Evolutionary conservation across 2,888 invertebrate genomes (phyloP).

Genomic region (Idaea biselata): DNA sequence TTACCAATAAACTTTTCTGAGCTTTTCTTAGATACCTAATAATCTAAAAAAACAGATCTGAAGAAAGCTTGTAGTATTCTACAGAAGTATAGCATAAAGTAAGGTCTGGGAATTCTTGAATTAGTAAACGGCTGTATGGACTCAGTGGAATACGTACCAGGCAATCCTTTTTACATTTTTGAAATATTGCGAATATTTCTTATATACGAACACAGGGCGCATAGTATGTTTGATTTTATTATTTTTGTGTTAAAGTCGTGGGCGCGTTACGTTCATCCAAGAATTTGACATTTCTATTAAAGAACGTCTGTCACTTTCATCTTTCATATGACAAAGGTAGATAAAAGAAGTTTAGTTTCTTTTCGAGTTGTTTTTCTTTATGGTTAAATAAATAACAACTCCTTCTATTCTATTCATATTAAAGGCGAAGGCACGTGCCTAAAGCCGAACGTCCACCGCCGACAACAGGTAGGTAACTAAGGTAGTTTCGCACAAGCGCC

Average conservation of each 20-base stretch:
- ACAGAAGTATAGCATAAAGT: background rate
- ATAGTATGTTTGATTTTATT: slow-evolving; percentile 56
- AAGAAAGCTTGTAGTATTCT: background rate
- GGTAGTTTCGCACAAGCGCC: no score
- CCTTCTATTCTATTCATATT: background rate
- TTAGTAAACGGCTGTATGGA: background rate
- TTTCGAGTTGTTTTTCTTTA: background rate
- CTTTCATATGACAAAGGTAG: background rate
- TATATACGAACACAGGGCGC: slow-evolving; percentile 62
- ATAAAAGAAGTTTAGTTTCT: background rate
- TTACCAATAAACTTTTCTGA: no score
- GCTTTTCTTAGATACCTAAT: no score
- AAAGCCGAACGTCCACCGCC: no score
- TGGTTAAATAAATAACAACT: background rate
- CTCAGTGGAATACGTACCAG: slow-evolving; percentile 43
- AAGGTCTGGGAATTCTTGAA: slow-evolving; percentile 1
- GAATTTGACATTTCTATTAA: background rate
- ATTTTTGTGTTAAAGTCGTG: slow-evolving; percentile 40
- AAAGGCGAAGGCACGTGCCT: no score
- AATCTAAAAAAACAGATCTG: background rate
- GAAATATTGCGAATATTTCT: slow-evolving; percentile 66
- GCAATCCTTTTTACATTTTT: slow-evolving; percentile 72
- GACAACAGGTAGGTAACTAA: no score
- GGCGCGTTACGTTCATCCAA: slow-evolving; percentile 27
- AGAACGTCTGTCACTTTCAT: slow-evolving; percentile 4